Conservation (phyloP, 1,140 invertebrate genomes). For the Brachionus koreanus region DNA sequence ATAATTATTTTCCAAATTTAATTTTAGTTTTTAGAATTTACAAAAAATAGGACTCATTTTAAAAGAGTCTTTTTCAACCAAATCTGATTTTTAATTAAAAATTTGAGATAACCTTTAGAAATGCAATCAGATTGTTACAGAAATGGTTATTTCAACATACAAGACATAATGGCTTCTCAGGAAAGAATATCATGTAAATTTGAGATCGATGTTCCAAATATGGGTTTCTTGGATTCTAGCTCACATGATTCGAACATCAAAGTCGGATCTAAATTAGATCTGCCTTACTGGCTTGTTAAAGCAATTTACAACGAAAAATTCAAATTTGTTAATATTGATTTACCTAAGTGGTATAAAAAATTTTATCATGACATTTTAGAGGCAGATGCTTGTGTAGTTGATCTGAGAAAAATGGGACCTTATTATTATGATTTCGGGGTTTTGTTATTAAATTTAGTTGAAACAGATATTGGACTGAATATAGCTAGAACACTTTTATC, state of each 20-base stretch:
- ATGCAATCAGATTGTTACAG: constrained; percentile 39
- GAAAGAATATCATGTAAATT: constrained; percentile 44
- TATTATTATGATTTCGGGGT: constrained; percentile 42
- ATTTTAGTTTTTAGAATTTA: not conserved
- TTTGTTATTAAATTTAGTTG: constrained; percentile 23
- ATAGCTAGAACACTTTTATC: constrained; percentile 23
- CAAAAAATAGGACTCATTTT: not conserved
- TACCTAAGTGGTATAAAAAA: constrained; percentile 44
- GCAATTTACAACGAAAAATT: constrained; percentile 44
- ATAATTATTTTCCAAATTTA: constrained; percentile 1
- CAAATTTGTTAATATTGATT: constrained; percentile 42
- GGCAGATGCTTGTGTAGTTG: constrained; percentile 40
- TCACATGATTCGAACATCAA: constrained; percentile 40
- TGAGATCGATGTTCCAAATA: constrained; percentile 35
- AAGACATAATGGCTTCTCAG: constrained; percentile 35
- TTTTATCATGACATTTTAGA: constrained; percentile 45
- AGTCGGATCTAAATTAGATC: constrained; percentile 30
- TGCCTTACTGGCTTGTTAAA: constrained; percentile 38
- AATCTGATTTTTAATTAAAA: not conserved
- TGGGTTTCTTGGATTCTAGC: constrained; percentile 42
- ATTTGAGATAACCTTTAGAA: not conserved
- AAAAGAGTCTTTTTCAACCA: not conserved
- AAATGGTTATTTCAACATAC: constrained; percentile 39
- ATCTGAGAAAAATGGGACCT: constrained; percentile 42
- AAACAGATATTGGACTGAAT: constrained; percentile 25